Evolutionary conservation across 2,113 vertebrate species (phyloP), one percentile per base, ranked within the genome.

Genomic region (Lycaon pictus): DNA sequence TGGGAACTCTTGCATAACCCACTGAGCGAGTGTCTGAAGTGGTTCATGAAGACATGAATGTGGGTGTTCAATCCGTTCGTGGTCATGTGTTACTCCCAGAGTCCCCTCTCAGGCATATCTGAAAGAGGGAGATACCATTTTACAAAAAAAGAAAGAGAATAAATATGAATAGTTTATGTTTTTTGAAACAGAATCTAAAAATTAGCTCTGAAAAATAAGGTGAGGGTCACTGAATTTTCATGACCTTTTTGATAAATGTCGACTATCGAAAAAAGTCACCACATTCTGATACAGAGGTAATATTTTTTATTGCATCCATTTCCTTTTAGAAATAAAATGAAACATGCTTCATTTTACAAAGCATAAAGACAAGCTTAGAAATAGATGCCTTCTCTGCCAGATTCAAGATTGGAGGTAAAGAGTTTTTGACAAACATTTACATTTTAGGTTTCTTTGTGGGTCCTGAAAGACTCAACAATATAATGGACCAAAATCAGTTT

Each of bases 301-400:
- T 84, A 27, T 79, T 94, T 15, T n/a, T 58, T 87, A 94, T 67
- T 53, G 48, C 77, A 37, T 95, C 93, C 53, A 88, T 96, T 97
- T 95, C 8, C 32, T 51, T 95, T 97, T 58, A 93, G 82, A 97
- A 97, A 81, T 58, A 6, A 93, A 93, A 93, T 88, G 74, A 93
- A 96, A 84, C 72, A 0, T 69, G 56, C 77, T 95, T 96, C 11
- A 89, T 16, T 95, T 88, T 92, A 87, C 80, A 92, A 80, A 95
- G 56, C 7, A 12, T 0, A 7, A 95, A 16, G 1, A 43, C 53
- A 95, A 32, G 51, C 65, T 96, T 87, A 87, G 79, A 55, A 25
- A 81, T 17, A 67, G 11, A 65, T 37, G 91, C 82, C 69, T 63
- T 62, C 29, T 8, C 2, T 93, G 27, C 37, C 5, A 16, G 55